Conservation (phyloP, 2,113 vertebrate genomes). For the Pelobates fuscus region DNA sequence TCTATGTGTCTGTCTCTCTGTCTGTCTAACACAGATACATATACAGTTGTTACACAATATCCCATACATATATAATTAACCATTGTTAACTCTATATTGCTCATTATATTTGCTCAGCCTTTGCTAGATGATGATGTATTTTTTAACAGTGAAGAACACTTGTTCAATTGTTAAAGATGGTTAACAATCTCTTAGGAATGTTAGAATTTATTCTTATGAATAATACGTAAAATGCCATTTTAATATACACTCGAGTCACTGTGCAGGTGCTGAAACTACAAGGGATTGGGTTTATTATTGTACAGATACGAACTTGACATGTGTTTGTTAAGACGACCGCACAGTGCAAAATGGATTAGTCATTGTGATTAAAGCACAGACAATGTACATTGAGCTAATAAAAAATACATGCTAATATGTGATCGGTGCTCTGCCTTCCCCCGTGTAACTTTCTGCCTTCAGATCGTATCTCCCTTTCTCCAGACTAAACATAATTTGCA, state of each 20-base stretch:
- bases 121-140: too few relatives aligned
- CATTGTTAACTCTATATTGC: too few relatives aligned
- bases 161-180: background rate
- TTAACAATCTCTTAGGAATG: background rate
- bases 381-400: conserved; percentile 1
- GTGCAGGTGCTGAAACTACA: background rate
- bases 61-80: too few relatives aligned
- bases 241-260: background rate
- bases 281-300: background rate
- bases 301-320: background rate
- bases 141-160: background rate
- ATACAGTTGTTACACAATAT: too few relatives aligned
- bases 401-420: conserved; percentile 28
- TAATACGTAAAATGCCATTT: background rate
- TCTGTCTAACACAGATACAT: too few relatives aligned
- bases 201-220: background rate
- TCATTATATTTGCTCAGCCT: too few relatives aligned
- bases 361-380: conserved; percentile 8
- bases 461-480: background rate
- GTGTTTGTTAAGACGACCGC: background rate
- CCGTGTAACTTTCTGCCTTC: conserved; percentile 18
- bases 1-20: too few relatives aligned
- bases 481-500: conserved; percentile 62
- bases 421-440: background rate
- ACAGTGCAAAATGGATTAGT: background rate